phyloP scores from a whole-genome alignment of 2,797 vertebrate species.

The Pseudomugil gertrudae region DNA sequence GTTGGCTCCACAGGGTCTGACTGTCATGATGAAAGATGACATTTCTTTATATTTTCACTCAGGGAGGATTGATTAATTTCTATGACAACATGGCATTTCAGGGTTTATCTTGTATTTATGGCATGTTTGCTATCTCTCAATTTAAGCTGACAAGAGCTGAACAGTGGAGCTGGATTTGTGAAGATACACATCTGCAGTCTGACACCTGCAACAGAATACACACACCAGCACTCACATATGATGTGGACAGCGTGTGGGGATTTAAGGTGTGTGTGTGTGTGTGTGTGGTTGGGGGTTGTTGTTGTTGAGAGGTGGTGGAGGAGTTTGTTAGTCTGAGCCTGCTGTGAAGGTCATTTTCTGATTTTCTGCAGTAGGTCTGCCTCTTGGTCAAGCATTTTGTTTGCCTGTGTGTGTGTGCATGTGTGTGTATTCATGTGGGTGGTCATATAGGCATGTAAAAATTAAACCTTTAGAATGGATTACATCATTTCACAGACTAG shows the following conservation, averaged over 20 bases:
- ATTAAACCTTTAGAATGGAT: background rate
- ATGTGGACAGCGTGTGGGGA: background rate
- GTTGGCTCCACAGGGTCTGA: too few relatives aligned
- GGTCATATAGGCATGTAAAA: background rate
- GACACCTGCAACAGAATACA: background rate
- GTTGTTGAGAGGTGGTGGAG: conserved; percentile 8
- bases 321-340: conserved; percentile 47
- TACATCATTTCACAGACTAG: background rate
- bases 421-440: background rate
- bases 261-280: conserved; percentile 4
- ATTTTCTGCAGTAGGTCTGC: conserved; percentile 38
- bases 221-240: background rate
- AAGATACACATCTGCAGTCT: background rate
- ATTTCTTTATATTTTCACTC: conserved; percentile 44
- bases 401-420: background rate
- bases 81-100: conserved; percentile 53
- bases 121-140: conserved; percentile 22
- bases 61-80: conserved; percentile 34
- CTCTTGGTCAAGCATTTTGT: conserved; percentile 41
- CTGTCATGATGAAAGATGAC: conserved; percentile 4
- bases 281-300: conserved; percentile 2
- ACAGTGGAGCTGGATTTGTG: conserved; percentile 5
- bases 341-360: conserved; percentile 63
- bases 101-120: conserved; percentile 48
- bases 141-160: conserved; percentile 1